Percentiles rank a stretch among this genome's conserved stretches.
phyloP scores from a whole-genome alignment of 2,113 vertebrate species.

The Sapajus apella region DNA sequence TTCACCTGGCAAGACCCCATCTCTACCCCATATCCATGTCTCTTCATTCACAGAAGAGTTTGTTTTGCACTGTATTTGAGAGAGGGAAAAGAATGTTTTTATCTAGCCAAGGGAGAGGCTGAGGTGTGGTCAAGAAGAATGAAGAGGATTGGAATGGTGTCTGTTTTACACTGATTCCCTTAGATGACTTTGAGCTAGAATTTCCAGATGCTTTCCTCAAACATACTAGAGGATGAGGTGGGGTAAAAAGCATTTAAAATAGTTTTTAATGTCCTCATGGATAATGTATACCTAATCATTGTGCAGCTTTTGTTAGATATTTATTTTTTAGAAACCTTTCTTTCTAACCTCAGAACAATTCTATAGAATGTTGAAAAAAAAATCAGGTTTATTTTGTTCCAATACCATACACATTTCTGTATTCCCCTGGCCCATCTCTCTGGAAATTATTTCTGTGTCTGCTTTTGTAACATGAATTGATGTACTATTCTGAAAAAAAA shows the following conservation, averaged over 20 bases:
- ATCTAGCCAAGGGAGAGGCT: not conserved
- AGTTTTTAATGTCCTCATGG: not conserved
- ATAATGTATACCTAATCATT: conserved; percentile 11
- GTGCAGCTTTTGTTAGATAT: conserved; percentile 13
- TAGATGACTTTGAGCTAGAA: not conserved
- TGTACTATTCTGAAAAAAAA: not conserved
- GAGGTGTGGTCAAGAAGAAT: not conserved
- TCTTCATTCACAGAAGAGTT: not conserved
- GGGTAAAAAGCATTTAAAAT: not conserved
- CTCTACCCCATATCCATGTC: no score
- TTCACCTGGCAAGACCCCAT: not conserved
- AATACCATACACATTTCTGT: conserved; percentile 8
- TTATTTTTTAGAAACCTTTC: not conserved
- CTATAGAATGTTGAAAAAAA: not conserved
- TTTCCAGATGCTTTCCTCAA: conserved; percentile 15
- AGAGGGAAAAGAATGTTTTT: not conserved
- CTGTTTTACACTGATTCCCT: not conserved
- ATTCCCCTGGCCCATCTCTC: conserved; percentile 12
- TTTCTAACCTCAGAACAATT: conserved; percentile 23
- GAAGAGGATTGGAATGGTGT: not conserved
- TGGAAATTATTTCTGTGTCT: conserved; percentile 29
- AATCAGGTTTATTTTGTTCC: not conserved
- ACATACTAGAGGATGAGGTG: not conserved
- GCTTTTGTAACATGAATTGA: conserved; percentile 1
- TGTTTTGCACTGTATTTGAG: not conserved